Base-by-base conservation (phyloP, 2,797 vertebrate species). In the Hapalemur alaotrensis region DNA sequence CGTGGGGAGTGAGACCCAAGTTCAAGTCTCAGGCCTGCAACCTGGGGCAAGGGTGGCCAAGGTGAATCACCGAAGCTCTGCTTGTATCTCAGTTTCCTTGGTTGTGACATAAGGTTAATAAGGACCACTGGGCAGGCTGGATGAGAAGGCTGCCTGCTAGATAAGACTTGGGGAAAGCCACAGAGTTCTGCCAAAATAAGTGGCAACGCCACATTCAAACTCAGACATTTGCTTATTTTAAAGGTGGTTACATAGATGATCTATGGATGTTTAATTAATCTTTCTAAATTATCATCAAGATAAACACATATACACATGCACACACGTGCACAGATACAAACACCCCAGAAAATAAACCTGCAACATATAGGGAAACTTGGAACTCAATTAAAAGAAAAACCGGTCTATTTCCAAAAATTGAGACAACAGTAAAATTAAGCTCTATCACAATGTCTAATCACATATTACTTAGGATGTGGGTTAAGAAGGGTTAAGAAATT, bases 401-500 rank as follows among this genome's bases (percentile, higher is more conserved):
- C 4, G 14, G 30, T 69, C 20, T 75, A 30, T 41, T 92, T 85
- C 12, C 41, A 84, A 35, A 80, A 86, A 17, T 14, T 10, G 25
- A 87, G 59, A 88, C 46, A 75, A 57, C 2, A 50, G 69, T 52
- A 59, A 76, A 86, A 73, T 5, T 46, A 89, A 46, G 41, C 89
- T 75, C 50, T 25, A 75, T 18, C 11, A 81, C 22, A 73, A 50
- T 23, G 20, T 89, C 43, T 20, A 78, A 48, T 38, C 38, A 75
- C 43, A 89, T 3, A 48, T 87, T 85, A 76, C 28, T 87, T 54
- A 91, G 8, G 41, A 72, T 11, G 12, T 25, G 18, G 30, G 9
- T 38, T 95, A 84, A 89, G 15, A 89, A 52, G 15, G 38, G 9
- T n/a, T 95, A 84, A 89, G 20, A 89, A 52, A 85, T 96, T 75